phyloP scores from a whole-genome alignment of 2,797 vertebrate species.

The Knipowitschia caucasica region DNA sequence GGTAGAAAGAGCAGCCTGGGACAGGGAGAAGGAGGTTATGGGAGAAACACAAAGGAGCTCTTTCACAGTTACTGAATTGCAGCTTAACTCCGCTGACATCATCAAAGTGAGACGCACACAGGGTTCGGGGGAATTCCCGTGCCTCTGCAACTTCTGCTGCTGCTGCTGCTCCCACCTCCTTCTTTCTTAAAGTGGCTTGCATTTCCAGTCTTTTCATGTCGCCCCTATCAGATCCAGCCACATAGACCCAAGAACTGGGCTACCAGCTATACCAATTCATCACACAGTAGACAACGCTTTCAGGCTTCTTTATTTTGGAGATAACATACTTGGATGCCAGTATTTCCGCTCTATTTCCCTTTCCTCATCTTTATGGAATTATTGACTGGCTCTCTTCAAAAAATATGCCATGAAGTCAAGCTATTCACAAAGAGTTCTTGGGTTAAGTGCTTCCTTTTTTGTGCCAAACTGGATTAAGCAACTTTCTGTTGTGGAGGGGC shows the following conservation, averaged over 20 bases:
- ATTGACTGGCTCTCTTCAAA: conserved; percentile 11
- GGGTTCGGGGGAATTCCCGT: conserved; percentile 52
- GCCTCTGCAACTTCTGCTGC: neutral
- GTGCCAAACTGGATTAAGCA: neutral
- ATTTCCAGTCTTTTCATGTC: conserved; percentile 41
- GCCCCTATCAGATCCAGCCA: conserved; percentile 34
- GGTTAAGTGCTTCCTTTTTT: neutral
- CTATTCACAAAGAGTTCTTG: neutral
- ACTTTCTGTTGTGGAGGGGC: too few relatives aligned
- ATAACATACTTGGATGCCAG: conserved; percentile 5
- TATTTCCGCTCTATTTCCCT: conserved; percentile 13
- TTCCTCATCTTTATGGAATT: conserved; percentile 9
- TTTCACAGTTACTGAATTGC: conserved; percentile 50
- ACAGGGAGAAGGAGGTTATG: conserved; percentile 14
- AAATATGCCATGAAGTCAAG: neutral
- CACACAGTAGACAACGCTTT: conserved; percentile 11
- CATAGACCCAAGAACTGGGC: conserved; percentile 7
- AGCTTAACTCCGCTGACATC: conserved; percentile 61
- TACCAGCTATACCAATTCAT: conserved; percentile 2
- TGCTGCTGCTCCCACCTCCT: conserved; percentile 31
- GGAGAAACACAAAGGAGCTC: conserved; percentile 48
- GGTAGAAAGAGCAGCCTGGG: conserved; percentile 25
- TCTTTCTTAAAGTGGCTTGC: conserved; percentile 41
- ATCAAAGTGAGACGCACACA: conserved; percentile 61
- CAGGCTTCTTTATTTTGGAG: conserved; percentile 19